Conservation (phyloP, 2,113 vertebrate species). For the Perca schrenkii region DNA sequence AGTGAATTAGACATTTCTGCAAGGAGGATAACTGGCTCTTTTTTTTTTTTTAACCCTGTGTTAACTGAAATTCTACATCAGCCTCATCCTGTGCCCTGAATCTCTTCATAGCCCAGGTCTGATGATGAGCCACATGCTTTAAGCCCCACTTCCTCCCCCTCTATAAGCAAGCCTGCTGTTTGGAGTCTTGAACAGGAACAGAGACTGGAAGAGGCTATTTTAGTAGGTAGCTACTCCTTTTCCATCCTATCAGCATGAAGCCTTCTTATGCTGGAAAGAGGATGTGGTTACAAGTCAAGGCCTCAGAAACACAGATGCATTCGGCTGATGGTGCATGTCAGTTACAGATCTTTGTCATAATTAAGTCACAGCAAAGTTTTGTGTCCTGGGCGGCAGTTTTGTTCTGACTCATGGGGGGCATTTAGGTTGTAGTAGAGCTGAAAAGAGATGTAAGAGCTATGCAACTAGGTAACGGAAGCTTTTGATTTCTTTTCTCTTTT, state of each 20-base stretch:
- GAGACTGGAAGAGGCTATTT: conserved; percentile 79
- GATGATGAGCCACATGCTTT: conserved; percentile 30
- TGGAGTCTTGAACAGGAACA: conserved; percentile 72
- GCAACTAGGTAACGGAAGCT: not conserved
- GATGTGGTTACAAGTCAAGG: conserved; percentile 81
- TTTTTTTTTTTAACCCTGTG: not conserved
- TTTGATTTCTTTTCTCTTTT: not conserved
- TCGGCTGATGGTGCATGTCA: conserved; percentile 63
- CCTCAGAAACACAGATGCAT: conserved; percentile 54
- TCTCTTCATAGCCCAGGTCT: conserved; percentile 9
- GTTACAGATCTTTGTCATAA: conserved; percentile 69
- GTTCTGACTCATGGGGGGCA: conserved; percentile 52
- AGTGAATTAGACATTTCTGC: not conserved
- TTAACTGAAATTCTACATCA: conserved; percentile 5
- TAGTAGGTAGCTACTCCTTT: conserved; percentile 70
- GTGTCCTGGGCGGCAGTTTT: conserved; percentile 43
- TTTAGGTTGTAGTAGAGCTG: not conserved
- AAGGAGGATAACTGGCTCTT: not conserved
- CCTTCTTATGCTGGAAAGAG: conserved; percentile 75
- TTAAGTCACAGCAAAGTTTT: conserved; percentile 47
- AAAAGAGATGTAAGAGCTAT: not conserved
- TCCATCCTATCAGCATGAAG: conserved; percentile 74
- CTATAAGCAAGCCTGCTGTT: conserved; percentile 41
- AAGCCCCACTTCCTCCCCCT: not conserved
- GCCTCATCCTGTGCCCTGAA: conserved; percentile 22